Evolutionary conservation across 2,888 invertebrate species (phyloP).

Genomic region (Pollenia griseotomentosa): DNA sequence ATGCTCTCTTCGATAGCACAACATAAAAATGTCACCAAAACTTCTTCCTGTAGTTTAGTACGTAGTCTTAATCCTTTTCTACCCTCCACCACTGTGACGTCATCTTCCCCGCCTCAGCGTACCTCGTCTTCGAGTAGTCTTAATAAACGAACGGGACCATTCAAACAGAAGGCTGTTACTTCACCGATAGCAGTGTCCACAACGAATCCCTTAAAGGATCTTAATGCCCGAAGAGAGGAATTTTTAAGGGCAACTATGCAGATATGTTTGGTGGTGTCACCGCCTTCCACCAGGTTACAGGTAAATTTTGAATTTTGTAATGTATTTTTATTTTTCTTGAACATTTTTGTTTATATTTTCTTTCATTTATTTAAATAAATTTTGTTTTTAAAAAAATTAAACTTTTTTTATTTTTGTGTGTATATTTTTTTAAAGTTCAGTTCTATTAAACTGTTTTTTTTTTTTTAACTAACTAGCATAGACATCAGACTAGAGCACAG

Average conservation of each 20-base stretch:
- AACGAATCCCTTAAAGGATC: slow-evolving; percentile 75
- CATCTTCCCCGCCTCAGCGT: slow-evolving; percentile 66
- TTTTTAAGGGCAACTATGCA: slow-evolving; percentile 90
- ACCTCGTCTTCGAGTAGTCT: slow-evolving; percentile 74
- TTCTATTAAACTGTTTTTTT: too few species aligned
- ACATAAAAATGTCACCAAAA: slow-evolving; percentile 74
- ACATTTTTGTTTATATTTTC: slow-evolving; percentile 1
- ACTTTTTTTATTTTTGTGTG: too few species aligned
- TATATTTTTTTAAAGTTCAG: too few species aligned
- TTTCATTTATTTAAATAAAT: slow-evolving; percentile 9
- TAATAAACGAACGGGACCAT: slow-evolving; percentile 75
- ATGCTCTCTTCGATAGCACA: slow-evolving; percentile 21
- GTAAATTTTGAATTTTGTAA: slow-evolving; percentile 77
- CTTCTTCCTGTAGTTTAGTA: slow-evolving; percentile 77
- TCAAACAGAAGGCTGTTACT: slow-evolving; percentile 76
- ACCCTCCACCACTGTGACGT: slow-evolving; percentile 71
- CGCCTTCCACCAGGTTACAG: slow-evolving; percentile 85
- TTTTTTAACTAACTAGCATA: too few species aligned
- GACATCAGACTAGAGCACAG: too few species aligned
- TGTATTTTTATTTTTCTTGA: neutral
- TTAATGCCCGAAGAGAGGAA: slow-evolving; percentile 86
- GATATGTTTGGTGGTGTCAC: slow-evolving; percentile 90
- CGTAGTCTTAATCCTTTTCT: slow-evolving; percentile 83
- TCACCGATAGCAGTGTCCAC: slow-evolving; percentile 68
- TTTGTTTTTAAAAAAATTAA: neutral